Base-by-base conservation (phyloP, 2,113 vertebrate species). In the Carassius gibelio region DNA sequence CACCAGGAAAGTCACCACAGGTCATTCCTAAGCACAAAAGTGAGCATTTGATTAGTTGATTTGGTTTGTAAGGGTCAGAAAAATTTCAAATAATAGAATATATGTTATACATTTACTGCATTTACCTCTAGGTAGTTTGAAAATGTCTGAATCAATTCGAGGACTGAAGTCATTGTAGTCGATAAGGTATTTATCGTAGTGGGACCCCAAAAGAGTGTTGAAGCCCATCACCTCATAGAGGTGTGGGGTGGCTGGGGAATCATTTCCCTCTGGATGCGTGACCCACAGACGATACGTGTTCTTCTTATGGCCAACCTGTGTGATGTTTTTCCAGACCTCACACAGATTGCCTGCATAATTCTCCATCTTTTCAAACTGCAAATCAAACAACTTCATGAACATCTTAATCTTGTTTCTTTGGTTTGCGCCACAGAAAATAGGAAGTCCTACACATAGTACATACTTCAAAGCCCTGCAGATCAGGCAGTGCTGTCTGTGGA, bases 341-440 rank as follows among this genome's bases (percentile, higher is more conserved):
- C 95, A 94, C 84, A 95, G 93, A 17, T 87, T 90, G 0, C 93
- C 95, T 30, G 52, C 88, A 6, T 88, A 93, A 88, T 94, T 94
- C 76, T 96, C 95, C 85, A 94, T 93, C 83, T 93, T 93, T 83
- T 96, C 80, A 88, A 95, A 94, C 95, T 96, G 76, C n/a, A 74
- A 26, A 26, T 83, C 7, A 26, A 13, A 83, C 9, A 72, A 69
- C 14, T n/a, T 26, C 21, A 80, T 1, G 48, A n/a, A 14, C 4
- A 23, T 11, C 9, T 21, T 5, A 36, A 15, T 13, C 13, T 69
- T 69, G 23, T 71, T 34, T 0, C 23, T 30, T 30, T 69, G 66
- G n/a, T 75, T 45, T 23, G 36, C 26, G n/a, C 19, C 57, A 69
- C n/a, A 74, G 10, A 38, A 74, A 2, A 11, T 34, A 23, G 4